Percentiles rank a stretch among this genome's conserved stretches.
Evolutionary conservation across 2,797 vertebrate species (phyloP).

Genomic region (Trachops cirrhosus): DNA sequence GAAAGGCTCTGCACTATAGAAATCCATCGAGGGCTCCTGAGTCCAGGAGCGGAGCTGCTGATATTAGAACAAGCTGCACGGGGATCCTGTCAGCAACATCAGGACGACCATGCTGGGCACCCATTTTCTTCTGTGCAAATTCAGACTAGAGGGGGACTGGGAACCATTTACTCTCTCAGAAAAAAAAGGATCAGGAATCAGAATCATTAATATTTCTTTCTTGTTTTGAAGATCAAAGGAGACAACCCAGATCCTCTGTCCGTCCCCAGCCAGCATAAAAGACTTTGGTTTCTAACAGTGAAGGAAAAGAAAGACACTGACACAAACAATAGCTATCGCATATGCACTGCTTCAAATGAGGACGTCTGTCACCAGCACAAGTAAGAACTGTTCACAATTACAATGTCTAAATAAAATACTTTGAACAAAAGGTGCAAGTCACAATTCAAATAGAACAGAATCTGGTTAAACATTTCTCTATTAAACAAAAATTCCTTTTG

Average conservation of each 20-base stretch:
- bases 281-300: constrained; percentile 69
- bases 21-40: neutral
- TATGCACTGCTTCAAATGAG: constrained; percentile 65
- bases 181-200: constrained; percentile 62
- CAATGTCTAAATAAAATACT: constrained; percentile 83
- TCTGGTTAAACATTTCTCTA: constrained; percentile 84
- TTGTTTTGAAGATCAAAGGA: constrained; percentile 69
- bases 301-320: constrained; percentile 64
- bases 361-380: constrained; percentile 70
- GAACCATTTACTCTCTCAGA: constrained; percentile 43
- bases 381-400: constrained; percentile 77
- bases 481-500: constrained; percentile 89
- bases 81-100: constrained; percentile 26
- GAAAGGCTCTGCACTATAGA: constrained; percentile 17
- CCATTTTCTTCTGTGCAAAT: constrained; percentile 79
- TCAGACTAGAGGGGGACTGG: constrained; percentile 40
- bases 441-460: constrained; percentile 86
- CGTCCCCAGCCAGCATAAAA: constrained; percentile 72
- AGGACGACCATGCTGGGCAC: constrained; percentile 70
- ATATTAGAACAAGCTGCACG: neutral
- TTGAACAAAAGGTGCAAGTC: constrained; percentile 92
- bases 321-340: constrained; percentile 72
- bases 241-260: constrained; percentile 37
- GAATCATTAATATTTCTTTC: constrained; percentile 34
- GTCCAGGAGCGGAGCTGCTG: constrained; percentile 23